A percentile compares a stretch with the other conserved stretches of the same genome.
phyloP scores from a whole-genome alignment of 2,888 invertebrate species.

The Lasiommata megera region DNA sequence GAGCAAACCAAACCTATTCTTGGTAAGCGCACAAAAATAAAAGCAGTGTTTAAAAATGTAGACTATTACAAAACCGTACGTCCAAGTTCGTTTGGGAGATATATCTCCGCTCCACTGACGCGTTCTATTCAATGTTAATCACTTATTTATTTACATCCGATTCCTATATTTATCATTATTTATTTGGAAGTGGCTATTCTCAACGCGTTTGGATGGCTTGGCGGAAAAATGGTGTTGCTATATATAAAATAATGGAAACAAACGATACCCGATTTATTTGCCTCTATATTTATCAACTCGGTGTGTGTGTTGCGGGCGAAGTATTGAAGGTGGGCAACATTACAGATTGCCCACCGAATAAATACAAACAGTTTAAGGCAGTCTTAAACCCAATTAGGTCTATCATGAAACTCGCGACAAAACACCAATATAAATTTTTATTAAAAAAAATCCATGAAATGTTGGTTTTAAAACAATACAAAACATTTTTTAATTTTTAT shows the following conservation, averaged over 20 bases:
- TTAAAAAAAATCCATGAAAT: too few species aligned
- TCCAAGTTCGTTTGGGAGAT: conserved; percentile 45
- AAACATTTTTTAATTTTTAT: too few species aligned
- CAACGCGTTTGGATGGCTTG: conserved; percentile 18
- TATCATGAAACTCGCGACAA: too few species aligned
- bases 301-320: not conserved
- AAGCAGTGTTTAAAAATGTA: conserved; percentile 23
- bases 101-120: conserved; percentile 37
- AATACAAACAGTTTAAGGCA: not conserved
- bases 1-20: not conserved
- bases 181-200: conserved; percentile 43
- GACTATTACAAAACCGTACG: conserved; percentile 31
- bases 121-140: conserved; percentile 23
- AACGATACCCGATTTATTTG: conserved; percentile 13
- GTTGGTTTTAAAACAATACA: too few species aligned
- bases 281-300: conserved; percentile 15
- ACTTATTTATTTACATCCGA: conserved; percentile 43
- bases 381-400: too few species aligned
- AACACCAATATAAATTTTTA: too few species aligned
- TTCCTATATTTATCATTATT: conserved; percentile 54
- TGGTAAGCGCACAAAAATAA: conserved; percentile 10
- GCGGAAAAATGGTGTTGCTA: conserved; percentile 18
- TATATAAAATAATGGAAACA: conserved; percentile 20
- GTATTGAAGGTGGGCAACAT: not conserved
- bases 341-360: not conserved